Evolutionary conservation across 2,113 vertebrate genomes (phyloP), one percentile per base, ranked within the genome.

Genomic region (Chloropsis cyanopogon): DNA sequence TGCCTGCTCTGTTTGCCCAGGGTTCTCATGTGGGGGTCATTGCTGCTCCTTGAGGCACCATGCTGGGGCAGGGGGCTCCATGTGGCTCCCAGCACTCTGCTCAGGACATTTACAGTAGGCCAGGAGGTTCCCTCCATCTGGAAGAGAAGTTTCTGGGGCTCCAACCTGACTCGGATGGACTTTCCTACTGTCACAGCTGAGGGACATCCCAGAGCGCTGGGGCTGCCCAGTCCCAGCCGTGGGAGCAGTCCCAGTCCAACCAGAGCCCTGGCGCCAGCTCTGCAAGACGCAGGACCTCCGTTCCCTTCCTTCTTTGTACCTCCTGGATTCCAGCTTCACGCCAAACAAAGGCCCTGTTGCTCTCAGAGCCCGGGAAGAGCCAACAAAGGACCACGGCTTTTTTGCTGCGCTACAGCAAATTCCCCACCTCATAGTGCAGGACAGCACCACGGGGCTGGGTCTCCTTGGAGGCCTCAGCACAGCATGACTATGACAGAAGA

Each of bases 281-380:
- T 1, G 3, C 52, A n/a, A 54, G 44, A 33, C 0, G 0, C 57
- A 31, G 63, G 37, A 65, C 33, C 63, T 33, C 76, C 2, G 0
- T 8, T 53, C 73, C 37, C 53, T 39, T 86, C 53, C 68, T 92
- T 54, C 77, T 95, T 93, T 95, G 93, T 94, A 70, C 75, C 41
- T 68, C 57, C 2, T 6, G 13, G 78, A 93, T 90, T 90, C 84
- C 92, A 80, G 92, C 78, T 59, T 23, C 17, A 4, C 3, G 4
- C 57, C 1, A 2, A 94, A 96, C 92, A 91, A 94, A 94, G 70
- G 78, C 78, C 61, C 82, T 25, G 33, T 18, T 86, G 93, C 93
- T 89, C 76, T 60, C 24, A 0, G 56, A 86, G 81, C 92, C 90
- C 0, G 1, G 61, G 44, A 82, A 79, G 70, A 79, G 65, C 82